These are phyloP conservation scores for Stenopsyche tienmushanensis DNA, from an alignment of 1,140 invertebrate species.

Conservation along the genomic window DNA sequence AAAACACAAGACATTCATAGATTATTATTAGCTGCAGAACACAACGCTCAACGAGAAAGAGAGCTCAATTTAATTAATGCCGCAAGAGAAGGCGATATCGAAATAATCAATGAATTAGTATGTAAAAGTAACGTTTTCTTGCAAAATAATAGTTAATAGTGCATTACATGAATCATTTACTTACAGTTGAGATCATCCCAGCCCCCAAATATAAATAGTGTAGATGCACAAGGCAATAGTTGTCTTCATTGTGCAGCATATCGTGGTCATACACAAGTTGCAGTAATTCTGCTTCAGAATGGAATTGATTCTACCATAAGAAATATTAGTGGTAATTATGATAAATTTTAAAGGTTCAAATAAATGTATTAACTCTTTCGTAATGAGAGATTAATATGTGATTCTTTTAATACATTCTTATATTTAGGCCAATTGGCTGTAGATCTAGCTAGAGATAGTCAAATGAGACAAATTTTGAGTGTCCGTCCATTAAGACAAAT, in stretches of 20 bases:
- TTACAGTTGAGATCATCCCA: constrained; percentile 49
- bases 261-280: constrained; percentile 65
- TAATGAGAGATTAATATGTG: background rate
- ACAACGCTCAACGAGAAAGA: constrained; percentile 55
- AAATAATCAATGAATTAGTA: constrained; percentile 60
- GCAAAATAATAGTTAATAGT: background rate
- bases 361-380: background rate
- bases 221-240: constrained; percentile 63
- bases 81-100: constrained; percentile 60
- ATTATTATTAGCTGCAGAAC: constrained; percentile 62
- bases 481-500: constrained; percentile 63
- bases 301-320: constrained; percentile 57
- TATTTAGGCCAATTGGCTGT: constrained; percentile 61
- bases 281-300: constrained; percentile 65
- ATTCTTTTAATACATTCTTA: constrained; percentile 1
- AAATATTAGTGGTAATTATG: constrained; percentile 53
- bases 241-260: constrained; percentile 69
- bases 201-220: constrained; percentile 54
- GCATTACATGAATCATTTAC: constrained; percentile 9
- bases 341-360: background rate
- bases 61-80: constrained; percentile 61
- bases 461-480: constrained; percentile 68
- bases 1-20: constrained; percentile 58
- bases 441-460: constrained; percentile 61
- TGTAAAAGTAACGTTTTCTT: constrained; percentile 32